A percentile compares a stretch with the other conserved stretches of the same genome.
Conservation (phyloP, 2,888 invertebrate genomes). For the Harmothoe impar region DNA sequence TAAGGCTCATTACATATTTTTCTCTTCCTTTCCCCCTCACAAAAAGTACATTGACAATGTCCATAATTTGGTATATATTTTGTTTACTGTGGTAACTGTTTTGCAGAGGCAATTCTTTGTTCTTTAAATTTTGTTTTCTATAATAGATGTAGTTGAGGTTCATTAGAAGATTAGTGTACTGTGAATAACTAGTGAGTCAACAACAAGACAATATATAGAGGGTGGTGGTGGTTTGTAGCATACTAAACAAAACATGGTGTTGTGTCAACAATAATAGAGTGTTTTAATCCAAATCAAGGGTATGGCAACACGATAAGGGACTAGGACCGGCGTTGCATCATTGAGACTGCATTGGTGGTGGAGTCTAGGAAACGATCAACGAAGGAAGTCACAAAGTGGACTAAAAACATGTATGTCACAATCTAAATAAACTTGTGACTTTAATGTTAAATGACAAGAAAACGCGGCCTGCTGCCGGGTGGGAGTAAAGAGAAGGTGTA, state of each 20-base stretch:
- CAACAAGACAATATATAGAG: slow-evolving; percentile 32
- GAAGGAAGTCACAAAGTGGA: slow-evolving; percentile 14
- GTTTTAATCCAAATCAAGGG: slow-evolving; percentile 2
- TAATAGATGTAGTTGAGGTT: not conserved
- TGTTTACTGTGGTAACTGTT: not conserved
- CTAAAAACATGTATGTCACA: slow-evolving; percentile 10
- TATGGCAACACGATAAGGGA: not conserved
- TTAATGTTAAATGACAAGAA: not conserved
- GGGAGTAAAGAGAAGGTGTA: not conserved
- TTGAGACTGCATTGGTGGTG: not conserved
- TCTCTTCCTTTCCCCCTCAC: not conserved
- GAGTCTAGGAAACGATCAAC: slow-evolving; percentile 5
- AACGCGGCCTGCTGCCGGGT: slow-evolving; percentile 22
- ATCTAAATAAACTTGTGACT: slow-evolving; percentile 14
- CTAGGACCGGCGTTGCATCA: too few relatives aligned
- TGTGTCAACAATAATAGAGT: slow-evolving; percentile 9
- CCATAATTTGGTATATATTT: not conserved
- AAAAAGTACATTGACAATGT: not conserved
- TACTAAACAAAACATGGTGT: not conserved
- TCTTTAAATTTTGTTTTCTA: not conserved
- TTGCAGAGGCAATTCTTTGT: not conserved
- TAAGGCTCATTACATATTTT: not conserved
- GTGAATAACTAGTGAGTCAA: slow-evolving; percentile 27
- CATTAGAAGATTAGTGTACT: slow-evolving; percentile 39
- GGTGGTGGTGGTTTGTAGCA: not conserved